Base-by-base conservation (phyloP, 2,113 vertebrate species). In the Perca schrenkii region DNA sequence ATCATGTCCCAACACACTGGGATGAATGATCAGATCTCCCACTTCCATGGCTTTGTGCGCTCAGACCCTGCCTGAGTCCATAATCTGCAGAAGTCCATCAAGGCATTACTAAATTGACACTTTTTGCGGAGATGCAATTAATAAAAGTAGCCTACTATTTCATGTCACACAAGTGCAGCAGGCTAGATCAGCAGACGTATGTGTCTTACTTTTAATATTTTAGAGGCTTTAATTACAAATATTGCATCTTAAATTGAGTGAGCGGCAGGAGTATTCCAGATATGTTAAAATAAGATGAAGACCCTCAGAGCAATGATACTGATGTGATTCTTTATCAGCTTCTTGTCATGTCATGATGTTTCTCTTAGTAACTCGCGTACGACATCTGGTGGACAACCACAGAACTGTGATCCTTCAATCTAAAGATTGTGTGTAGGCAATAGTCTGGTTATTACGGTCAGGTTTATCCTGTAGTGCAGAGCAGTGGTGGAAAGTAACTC, bases 361-460 rank as follows among this genome's bases (percentile, higher is more conserved):
- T 50, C 43, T 68, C 4, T 69, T 11, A 4, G 17, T 75, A 36
- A 79, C 49, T 40, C 77, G 15, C 15, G n/a, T 49, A 13, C 62
- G 87, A 86, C 91, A 81, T 17, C 88, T 89, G 13, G 83, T 80
- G 90, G 87, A 73, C 47, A 88, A 22, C 1, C 56, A 15, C 53
- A 25, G 16, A 74, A 78, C 31, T 54, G 54, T 2, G n/a, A 2
- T 21, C 16, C 8, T 8, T 77, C 53, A 31, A 34, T 31, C 16
- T 12, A n/a, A n/a, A 58, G 34, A 21, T 2, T 6, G 8, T 7
- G 21, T 47, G n/a, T n/a, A n/a, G n/a, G n/a, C n/a, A n/a, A n/a
- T n/a, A 34, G 46, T 40, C 1, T 21, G 19, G 8, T 53, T n/a
- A 21, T 53, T 40, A 40, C 21, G 3, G 13, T 13, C 28, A 61